phyloP scores from a whole-genome alignment of 2,888 invertebrate genomes.

The Arrhopalites spinosus region DNA sequence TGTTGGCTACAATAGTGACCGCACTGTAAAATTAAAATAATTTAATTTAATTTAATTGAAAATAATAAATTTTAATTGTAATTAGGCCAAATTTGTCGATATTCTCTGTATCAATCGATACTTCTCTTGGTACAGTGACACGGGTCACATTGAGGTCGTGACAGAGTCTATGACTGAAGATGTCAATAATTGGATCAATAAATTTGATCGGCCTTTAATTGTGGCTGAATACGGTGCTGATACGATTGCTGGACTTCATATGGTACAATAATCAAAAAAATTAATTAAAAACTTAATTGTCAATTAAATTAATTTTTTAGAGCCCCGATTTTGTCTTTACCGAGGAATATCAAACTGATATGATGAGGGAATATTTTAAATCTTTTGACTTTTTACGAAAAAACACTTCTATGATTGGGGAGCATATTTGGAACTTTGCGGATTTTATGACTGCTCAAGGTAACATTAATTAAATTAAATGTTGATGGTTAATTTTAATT shows the following conservation, averaged over 20 bases:
- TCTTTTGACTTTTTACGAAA: slow-evolving; percentile 64
- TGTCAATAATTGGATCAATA: slow-evolving; percentile 77
- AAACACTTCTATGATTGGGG: slow-evolving; percentile 63
- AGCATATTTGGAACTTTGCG: slow-evolving; percentile 72
- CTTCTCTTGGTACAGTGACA: slow-evolving; percentile 90
- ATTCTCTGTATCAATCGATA: slow-evolving; percentile 95
- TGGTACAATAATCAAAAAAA: slow-evolving; percentile 65
- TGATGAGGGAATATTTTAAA: slow-evolving; percentile 64
- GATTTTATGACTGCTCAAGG: slow-evolving; percentile 60
- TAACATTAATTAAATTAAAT: not conserved
- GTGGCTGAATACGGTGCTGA: slow-evolving; percentile 97
- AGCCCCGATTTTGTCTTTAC: slow-evolving; percentile 66
- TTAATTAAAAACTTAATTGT: too few species aligned
- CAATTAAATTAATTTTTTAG: slow-evolving; percentile 56
- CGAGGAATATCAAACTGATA: slow-evolving; percentile 67
- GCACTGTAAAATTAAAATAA: too few species aligned
- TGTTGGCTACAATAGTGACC: slow-evolving; percentile 44
- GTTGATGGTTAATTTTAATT: not conserved
- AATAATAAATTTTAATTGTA: too few species aligned
- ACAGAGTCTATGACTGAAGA: slow-evolving; percentile 73
- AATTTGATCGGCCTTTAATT: slow-evolving; percentile 84
- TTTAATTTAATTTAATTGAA: too few species aligned
- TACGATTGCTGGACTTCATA: slow-evolving; percentile 86
- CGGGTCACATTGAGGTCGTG: slow-evolving; percentile 71
- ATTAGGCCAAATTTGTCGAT: slow-evolving; percentile 79